Conservation (phyloP, 1,140 invertebrate species). For the Nymphalis io region DNA sequence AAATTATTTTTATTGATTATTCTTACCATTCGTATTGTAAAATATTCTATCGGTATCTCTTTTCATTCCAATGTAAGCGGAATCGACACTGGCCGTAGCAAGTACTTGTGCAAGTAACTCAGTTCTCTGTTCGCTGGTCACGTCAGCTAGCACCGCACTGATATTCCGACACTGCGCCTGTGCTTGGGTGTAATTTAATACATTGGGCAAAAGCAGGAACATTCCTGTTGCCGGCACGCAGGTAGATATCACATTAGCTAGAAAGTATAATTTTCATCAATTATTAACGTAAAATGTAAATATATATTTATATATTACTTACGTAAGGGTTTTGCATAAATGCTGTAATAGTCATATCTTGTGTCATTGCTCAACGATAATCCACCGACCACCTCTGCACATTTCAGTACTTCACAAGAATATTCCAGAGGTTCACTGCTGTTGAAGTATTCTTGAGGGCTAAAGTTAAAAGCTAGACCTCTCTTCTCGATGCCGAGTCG, state of each 20-base stretch:
- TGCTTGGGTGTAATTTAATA: constrained; percentile 82
- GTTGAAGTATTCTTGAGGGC: constrained; percentile 56
- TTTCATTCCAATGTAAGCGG: constrained; percentile 81
- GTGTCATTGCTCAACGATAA: constrained; percentile 77
- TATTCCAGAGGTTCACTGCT: constrained; percentile 55
- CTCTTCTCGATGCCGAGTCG: constrained; percentile 81
- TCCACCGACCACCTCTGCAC: constrained; percentile 81
- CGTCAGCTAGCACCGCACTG: constrained; percentile 82
- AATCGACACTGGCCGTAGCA: constrained; percentile 45
- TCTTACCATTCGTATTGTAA: constrained; percentile 48
- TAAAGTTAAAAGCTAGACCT: constrained; percentile 84
- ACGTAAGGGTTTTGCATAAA: constrained; percentile 79
- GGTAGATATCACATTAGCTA: constrained; percentile 77
- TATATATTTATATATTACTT: too few relatives aligned
- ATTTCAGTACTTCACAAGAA: constrained; percentile 81
- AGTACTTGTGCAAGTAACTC: constrained; percentile 79
- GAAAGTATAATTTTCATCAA: constrained; percentile 35
- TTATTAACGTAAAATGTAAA: too few relatives aligned
- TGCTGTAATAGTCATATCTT: constrained; percentile 83
- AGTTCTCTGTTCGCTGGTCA: constrained; percentile 82
- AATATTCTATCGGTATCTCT: constrained; percentile 52
- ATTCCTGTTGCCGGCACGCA: constrained; percentile 83
- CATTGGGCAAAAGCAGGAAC: constrained; percentile 78
- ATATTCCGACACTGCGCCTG: constrained; percentile 77
- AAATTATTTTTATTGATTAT: background rate